Evolutionary conservation across 2,113 vertebrate genomes (phyloP).

Genomic region (Sceloporus tristichus): DNA sequence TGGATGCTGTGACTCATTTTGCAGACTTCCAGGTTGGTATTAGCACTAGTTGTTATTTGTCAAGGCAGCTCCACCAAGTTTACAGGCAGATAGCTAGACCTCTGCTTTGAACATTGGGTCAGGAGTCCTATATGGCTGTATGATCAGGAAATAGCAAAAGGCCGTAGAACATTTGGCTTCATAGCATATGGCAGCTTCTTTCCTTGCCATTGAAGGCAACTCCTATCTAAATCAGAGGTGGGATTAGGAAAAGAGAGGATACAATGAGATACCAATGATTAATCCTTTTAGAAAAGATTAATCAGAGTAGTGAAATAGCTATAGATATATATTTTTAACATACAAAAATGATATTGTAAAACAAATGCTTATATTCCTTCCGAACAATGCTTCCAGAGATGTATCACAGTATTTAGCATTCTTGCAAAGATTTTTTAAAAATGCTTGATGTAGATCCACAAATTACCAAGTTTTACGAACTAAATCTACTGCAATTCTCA

Average conservation of each 20-base stretch:
- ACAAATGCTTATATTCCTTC: neutral
- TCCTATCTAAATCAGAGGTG: accelerated
- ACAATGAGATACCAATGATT: neutral
- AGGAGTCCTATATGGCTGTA: neutral
- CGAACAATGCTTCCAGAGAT: neutral
- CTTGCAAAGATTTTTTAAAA: neutral
- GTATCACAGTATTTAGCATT: neutral
- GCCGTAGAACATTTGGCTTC: neutral
- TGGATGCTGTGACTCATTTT: neutral
- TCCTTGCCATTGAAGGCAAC: neutral
- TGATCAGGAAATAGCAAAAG: slow-evolving; percentile 32
- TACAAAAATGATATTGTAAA: neutral
- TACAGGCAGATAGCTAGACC: slow-evolving; percentile 20
- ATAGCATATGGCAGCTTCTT: neutral
- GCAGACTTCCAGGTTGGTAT: slow-evolving; percentile 28
- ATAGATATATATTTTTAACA: neutral
- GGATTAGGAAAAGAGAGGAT: neutral
- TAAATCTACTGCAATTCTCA: neutral
- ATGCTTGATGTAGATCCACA: neutral
- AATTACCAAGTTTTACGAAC: neutral
- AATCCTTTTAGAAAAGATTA: neutral
- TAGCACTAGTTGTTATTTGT: neutral
- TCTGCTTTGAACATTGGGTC: slow-evolving; percentile 31
- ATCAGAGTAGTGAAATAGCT: neutral
- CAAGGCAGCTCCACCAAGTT: slow-evolving; percentile 28